Percentiles rank a stretch among this genome's conserved stretches.
Conservation (phyloP, 2,797 vertebrate genomes). For the Ciconia nigra region DNA sequence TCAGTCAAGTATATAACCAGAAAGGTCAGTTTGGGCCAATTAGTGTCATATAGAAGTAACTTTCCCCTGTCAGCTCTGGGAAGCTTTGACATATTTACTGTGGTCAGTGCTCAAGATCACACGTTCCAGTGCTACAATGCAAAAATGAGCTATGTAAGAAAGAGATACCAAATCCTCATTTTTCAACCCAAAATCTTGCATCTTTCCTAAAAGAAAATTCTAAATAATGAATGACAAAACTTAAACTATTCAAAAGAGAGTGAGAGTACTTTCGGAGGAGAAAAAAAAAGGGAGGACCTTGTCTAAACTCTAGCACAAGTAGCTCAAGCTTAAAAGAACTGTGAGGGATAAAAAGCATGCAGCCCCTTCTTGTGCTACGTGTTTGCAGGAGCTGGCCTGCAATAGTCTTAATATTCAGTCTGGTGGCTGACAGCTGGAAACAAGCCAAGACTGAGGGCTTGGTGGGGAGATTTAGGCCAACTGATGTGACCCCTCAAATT, state of each 20-base stretch:
- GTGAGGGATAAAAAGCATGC: neutral
- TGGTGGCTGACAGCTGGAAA: neutral
- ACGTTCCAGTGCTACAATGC: fast-evolving
- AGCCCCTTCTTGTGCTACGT: neutral
- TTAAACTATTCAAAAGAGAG: neutral
- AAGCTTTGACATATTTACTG: neutral
- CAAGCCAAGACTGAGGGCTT: neutral
- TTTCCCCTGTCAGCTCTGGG: neutral
- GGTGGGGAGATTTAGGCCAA: neutral
- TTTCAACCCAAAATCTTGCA: neutral
- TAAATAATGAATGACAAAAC: neutral
- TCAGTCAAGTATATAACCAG: neutral
- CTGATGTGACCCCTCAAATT: neutral
- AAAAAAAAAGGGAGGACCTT: neutral
- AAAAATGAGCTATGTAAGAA: neutral
- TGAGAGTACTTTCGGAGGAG: neutral
- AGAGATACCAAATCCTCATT: neutral
- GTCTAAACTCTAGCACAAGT: neutral
- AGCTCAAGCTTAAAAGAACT: neutral
- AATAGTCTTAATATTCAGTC: neutral
- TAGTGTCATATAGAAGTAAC: neutral
- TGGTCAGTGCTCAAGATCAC: neutral
- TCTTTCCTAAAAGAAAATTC: neutral
- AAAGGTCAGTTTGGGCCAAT: neutral
- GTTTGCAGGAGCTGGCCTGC: neutral